phyloP scores from a whole-genome alignment of 2,888 invertebrate genomes.

The Blomia tropicalis region DNA sequence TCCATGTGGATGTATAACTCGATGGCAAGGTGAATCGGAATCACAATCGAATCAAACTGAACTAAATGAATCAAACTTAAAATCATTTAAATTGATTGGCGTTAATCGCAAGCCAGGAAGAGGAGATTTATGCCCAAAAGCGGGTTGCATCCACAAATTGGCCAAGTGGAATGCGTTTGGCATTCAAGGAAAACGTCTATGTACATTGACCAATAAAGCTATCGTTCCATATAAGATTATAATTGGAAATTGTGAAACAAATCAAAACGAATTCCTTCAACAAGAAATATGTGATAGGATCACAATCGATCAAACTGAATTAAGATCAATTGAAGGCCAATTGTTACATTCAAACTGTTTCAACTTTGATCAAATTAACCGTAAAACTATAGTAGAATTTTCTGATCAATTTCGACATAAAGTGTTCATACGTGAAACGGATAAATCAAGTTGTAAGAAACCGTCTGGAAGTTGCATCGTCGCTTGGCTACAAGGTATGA shows the following conservation, averaged over 20 bases:
- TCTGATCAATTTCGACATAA: neutral
- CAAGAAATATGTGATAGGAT: neutral
- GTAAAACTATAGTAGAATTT: neutral
- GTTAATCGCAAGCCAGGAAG: slow-evolving; percentile 25
- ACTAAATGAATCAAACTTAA: neutral
- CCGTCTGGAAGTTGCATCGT: slow-evolving; percentile 8
- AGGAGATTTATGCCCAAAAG: slow-evolving; percentile 18
- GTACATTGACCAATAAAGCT: slow-evolving; percentile 9
- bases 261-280: neutral
- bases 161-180: slow-evolving; percentile 24
- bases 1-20: slow-evolving; percentile 25
- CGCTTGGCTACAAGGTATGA: slow-evolving; percentile 4
- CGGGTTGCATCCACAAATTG: slow-evolving; percentile 24
- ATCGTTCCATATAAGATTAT: slow-evolving; percentile 18
- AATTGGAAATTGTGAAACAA: slow-evolving; percentile 22
- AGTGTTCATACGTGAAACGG: neutral
- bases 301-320: neutral
- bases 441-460: neutral
- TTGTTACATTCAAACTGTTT: neutral
- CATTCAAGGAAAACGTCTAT: slow-evolving; percentile 22
- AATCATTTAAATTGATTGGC: neutral
- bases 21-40: slow-evolving; percentile 23
- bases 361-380: neutral
- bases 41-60: neutral
- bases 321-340: neutral